Base-by-base conservation (phyloP, 2,888 invertebrate genomes). In the Oxyteleia sp. region DNA sequence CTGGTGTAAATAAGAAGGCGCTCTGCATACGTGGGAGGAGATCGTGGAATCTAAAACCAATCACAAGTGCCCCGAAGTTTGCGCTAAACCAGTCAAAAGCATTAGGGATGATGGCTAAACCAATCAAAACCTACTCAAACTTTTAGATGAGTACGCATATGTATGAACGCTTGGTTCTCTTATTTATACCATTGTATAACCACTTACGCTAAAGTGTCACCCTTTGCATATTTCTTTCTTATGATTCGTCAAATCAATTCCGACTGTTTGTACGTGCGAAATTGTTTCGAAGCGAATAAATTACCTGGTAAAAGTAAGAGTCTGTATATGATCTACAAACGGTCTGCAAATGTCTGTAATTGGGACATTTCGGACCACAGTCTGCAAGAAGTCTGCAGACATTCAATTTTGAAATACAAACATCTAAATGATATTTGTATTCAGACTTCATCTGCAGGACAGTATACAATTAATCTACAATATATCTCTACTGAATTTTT, bases 181-280 rank as follows among this genome's bases (percentile, higher is more conserved):
- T 13, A 38, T 38, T 63, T 63, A 43, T 47, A 18, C 47, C 47
- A 64, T 64, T 18, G 32, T 10, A 32, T 10, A 32, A 7, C 32
- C 32, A 32, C 32, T 32, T 32, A 10, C 10, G 32, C 1, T 32
- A 32, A 8, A 32, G 32, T 32, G 32, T 32, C 32, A 32, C 10
- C 5, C 32, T 32, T 32, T 32, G 10, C 32, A 32, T 32, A 32
- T 32, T 32, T 32, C 32, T 32, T 32, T 32, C 26, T 32, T 7
- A 32, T 1, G 10, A 32, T 32, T 32, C 32, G 2, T 2, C 4
- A 32, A 32, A 32, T 32, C 32, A 32, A 32, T 32, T 32, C 10
- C 10, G 10, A 8, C 32, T 10, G 32, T 32, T n/a, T n/a, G n/a
- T n/a, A n/a, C n/a, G n/a, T n/a, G n/a, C n/a, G n/a, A n/a, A n/a